Conservation (phyloP, 2,888 invertebrate species). For the Dendrolimus pini region DNA sequence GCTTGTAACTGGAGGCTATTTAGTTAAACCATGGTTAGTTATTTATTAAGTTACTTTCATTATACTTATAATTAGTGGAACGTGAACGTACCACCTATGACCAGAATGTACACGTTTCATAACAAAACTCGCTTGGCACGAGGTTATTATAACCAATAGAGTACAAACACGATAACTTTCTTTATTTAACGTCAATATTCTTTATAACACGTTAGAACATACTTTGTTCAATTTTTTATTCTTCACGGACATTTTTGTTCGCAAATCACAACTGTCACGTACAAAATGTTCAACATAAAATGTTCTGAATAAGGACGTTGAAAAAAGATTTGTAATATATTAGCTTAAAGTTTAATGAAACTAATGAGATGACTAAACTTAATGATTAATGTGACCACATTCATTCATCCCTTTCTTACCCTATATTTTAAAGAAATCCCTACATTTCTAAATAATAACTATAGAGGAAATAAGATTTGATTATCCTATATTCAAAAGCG, state of each 20-base stretch:
- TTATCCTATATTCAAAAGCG: conserved; percentile 51
- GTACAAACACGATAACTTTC: conserved; percentile 11
- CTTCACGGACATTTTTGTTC: neutral
- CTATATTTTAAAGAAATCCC: conserved; percentile 48
- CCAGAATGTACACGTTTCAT: conserved; percentile 71
- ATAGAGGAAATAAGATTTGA: conserved; percentile 48
- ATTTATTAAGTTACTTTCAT: conserved; percentile 35
- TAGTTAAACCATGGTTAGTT: neutral
- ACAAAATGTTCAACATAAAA: neutral
- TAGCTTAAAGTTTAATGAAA: conserved; percentile 29
- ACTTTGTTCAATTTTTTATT: neutral
- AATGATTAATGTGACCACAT: conserved; percentile 61
- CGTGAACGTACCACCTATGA: conserved; percentile 57
- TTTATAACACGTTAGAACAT: too few species aligned
- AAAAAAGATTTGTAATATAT: neutral
- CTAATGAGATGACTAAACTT: conserved; percentile 50
- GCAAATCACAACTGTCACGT: neutral
- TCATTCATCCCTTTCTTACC: conserved; percentile 57
- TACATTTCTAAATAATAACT: conserved; percentile 52
- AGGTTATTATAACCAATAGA: conserved; percentile 39
- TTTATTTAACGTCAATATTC: neutral
- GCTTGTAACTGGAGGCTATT: neutral
- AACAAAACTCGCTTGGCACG: conserved; percentile 49
- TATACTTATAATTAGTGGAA: conserved; percentile 43
- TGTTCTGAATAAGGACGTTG: neutral